These are phyloP conservation scores for Tragelaphus imberbis DNA, from an alignment of 2,113 vertebrate species.

Conservation along the genomic window DNA sequence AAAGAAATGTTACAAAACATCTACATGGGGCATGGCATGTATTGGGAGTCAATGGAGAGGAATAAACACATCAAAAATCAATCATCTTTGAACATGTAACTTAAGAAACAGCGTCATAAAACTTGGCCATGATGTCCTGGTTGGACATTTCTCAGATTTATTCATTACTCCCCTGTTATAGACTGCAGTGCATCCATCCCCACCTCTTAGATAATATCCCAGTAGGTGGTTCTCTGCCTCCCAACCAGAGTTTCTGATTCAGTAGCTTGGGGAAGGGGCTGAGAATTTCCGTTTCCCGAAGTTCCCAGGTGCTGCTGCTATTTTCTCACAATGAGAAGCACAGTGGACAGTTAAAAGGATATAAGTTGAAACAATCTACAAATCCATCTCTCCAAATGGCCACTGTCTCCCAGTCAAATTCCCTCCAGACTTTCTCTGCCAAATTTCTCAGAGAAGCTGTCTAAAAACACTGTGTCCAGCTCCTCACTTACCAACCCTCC, in stretches of 20 bases:
- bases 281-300: not conserved
- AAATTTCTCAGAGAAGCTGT: not conserved
- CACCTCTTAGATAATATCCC: not conserved
- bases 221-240: not conserved
- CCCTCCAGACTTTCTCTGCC: too few species aligned
- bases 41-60: not conserved
- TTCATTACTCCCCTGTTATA: rapidly evolving
- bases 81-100: not conserved
- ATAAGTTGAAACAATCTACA: not conserved
- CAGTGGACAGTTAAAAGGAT: rapidly evolving
- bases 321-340: not conserved
- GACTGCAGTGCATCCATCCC: not conserved
- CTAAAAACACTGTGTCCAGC: too few species aligned
- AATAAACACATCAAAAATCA: not conserved
- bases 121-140: not conserved
- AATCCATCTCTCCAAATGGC: not conserved
- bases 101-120: not conserved
- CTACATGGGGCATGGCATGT: rapidly evolving
- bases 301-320: rapidly evolving
- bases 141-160: not conserved
- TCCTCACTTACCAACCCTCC: too few species aligned
- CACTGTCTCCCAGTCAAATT: not conserved
- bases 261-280: rapidly evolving
- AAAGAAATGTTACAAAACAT: not conserved
- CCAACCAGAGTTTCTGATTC: not conserved